These are phyloP conservation scores for Coracias cyanogaster DNA, from an alignment of 2,797 vertebrate genomes.

Conservation along the genomic window DNA sequence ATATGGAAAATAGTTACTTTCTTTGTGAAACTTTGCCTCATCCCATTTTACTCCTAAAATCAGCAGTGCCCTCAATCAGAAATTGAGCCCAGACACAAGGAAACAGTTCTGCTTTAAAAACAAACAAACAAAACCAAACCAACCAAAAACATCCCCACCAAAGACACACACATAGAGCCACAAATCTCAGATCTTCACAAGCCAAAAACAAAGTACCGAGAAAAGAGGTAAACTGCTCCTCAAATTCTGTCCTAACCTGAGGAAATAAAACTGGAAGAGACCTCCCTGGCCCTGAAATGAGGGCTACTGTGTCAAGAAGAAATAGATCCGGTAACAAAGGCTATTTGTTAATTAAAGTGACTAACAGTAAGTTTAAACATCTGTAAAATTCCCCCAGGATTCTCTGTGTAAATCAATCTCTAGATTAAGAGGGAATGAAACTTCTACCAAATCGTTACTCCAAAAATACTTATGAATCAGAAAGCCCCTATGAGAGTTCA, in stretches of 20 bases:
- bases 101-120: neutral
- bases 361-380: neutral
- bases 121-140: neutral
- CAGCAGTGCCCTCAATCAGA: neutral
- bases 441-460: neutral
- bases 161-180: neutral
- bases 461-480: neutral
- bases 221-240: neutral
- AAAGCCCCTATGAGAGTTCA: neutral
- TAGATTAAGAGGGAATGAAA: neutral
- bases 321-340: neutral
- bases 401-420: neutral
- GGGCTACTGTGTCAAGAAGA: neutral
- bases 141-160: neutral
- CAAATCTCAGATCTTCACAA: neutral
- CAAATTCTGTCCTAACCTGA: neutral
- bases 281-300: neutral
- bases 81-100: neutral
- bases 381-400: neutral
- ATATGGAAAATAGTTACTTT: neutral
- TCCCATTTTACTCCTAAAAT: slow-evolving; percentile 14
- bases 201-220: neutral
- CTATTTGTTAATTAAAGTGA: neutral
- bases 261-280: neutral
- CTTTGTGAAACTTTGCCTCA: slow-evolving; percentile 21